A percentile compares a stretch with the other conserved stretches of the same genome.
Evolutionary conservation across 2,888 invertebrate species (phyloP).

Genomic region (Epicampocera succincta): DNA sequence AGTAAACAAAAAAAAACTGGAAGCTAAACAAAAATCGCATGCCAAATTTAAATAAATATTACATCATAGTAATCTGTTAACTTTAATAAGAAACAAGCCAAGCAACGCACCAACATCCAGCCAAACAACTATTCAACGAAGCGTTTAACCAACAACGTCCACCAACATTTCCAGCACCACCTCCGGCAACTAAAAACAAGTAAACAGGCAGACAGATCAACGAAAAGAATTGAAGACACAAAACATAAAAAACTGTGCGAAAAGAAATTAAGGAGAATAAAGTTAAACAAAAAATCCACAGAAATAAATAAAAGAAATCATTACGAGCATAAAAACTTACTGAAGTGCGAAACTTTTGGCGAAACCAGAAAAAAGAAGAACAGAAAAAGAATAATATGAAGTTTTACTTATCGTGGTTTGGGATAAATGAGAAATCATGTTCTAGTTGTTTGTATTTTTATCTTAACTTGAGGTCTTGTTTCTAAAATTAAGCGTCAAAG

Average conservation of each 20-base stretch:
- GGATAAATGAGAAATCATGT: neutral
- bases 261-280: slow-evolving; percentile 32
- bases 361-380: slow-evolving; percentile 43
- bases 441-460: neutral
- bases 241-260: slow-evolving; percentile 5
- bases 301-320: slow-evolving; percentile 62
- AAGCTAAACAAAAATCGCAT: slow-evolving; percentile 1
- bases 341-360: slow-evolving; percentile 66
- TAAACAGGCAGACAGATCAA: slow-evolving; percentile 30
- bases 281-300: slow-evolving; percentile 12
- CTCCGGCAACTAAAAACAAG: neutral
- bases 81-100: slow-evolving; percentile 55
- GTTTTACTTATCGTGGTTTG: slow-evolving; percentile 12
- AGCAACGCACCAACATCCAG: neutral
- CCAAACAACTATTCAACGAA: slow-evolving; percentile 27
- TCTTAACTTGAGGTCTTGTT: neutral
- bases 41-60: slow-evolving; percentile 59
- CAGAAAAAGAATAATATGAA: neutral
- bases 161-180: slow-evolving; percentile 1
- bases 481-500: neutral
- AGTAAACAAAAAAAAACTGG: slow-evolving; percentile 5
- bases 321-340: slow-evolving; percentile 67
- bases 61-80: slow-evolving; percentile 63
- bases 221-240: slow-evolving; percentile 29
- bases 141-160: slow-evolving; percentile 11